Conservation (phyloP, 2,888 invertebrate species). For the Frankliniella fusca region DNA sequence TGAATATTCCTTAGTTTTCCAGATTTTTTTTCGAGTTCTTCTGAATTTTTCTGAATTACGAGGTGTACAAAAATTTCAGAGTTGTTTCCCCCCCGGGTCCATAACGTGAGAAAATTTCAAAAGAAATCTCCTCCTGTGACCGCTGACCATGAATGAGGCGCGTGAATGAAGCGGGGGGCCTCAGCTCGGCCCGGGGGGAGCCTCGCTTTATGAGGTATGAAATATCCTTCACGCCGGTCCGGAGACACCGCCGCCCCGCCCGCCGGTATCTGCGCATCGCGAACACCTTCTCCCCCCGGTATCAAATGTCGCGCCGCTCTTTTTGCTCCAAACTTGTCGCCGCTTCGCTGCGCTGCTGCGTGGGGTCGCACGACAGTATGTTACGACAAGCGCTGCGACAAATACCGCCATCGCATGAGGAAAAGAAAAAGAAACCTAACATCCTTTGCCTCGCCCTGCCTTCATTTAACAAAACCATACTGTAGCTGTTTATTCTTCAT, state of each 20-base stretch:
- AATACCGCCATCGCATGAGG: background rate
- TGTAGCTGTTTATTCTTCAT: too few species aligned
- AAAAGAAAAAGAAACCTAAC: too few species aligned
- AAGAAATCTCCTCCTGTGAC: too few species aligned
- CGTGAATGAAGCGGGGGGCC: background rate
- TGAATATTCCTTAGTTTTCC: too few species aligned
- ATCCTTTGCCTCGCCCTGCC: too few species aligned
- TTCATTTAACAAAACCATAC: too few species aligned
- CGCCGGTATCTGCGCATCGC: background rate
- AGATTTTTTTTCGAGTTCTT: too few species aligned
- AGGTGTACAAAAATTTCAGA: too few species aligned
- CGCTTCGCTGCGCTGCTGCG: background rate
- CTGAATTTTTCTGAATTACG: too few species aligned
- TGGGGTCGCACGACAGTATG: background rate
- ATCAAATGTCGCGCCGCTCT: conserved; percentile 12
- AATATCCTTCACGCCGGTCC: background rate
- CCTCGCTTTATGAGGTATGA: conserved; percentile 5
- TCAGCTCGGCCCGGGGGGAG: background rate
- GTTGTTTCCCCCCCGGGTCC: too few species aligned
- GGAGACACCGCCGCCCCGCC: background rate
- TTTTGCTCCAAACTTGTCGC: conserved; percentile 12
- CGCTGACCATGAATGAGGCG: background rate
- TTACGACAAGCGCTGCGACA: background rate
- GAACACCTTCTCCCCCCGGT: background rate
- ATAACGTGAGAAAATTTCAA: too few species aligned